Base-by-base conservation (phyloP, 1,140 invertebrate species). In the Belonocnema kinseyi region DNA sequence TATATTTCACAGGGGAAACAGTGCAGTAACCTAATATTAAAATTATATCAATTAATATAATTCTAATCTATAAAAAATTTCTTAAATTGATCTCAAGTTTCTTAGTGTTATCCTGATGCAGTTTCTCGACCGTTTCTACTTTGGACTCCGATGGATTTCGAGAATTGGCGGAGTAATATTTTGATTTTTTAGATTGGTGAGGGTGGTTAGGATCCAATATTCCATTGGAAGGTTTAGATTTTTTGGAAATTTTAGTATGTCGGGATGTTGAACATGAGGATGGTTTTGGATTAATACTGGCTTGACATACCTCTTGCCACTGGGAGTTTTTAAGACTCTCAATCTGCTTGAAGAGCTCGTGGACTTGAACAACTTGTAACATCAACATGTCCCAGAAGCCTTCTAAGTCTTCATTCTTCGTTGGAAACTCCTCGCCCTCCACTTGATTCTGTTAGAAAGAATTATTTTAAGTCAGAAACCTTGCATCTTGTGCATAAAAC, bases 351-450 rank as follows among this genome's bases (percentile, higher is more conserved):
- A 97, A 98, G 76, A 96, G 92, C 10, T 94, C 93, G 87, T 97
- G 94, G 17, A 97, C 93, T 90, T 97, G 95, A 50, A 95, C 94
- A 10, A 98, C 94, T 91, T 99, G 98, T 61, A 99, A 93, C 88
- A 95, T 94, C 10, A 99, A 97, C 97, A 99, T 98, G 90, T 99
- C 98, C 98, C 98, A 99, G 91, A 99, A 99, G 17, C 98, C 98
- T 84, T 96, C 96, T 74, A 99, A 92, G 90, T 99, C 98, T 83
- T 96, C 95, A 83, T 94, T 92, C 6, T 97, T 98, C 3, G 97
- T 98, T 52, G 96, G 96, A 88, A 97, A 98, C 78, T 94, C 94
- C 86, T 97, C 97, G 72, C 94, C 95, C 66, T 93, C 93, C 16
- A 93, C 90, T 87, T 95, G 94, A 88, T 94, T 94, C 91, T 95